Evolutionary conservation across 1,140 invertebrate genomes (phyloP), one percentile per base, ranked within the genome.

Genomic region (Bombus pyrosoma): DNA sequence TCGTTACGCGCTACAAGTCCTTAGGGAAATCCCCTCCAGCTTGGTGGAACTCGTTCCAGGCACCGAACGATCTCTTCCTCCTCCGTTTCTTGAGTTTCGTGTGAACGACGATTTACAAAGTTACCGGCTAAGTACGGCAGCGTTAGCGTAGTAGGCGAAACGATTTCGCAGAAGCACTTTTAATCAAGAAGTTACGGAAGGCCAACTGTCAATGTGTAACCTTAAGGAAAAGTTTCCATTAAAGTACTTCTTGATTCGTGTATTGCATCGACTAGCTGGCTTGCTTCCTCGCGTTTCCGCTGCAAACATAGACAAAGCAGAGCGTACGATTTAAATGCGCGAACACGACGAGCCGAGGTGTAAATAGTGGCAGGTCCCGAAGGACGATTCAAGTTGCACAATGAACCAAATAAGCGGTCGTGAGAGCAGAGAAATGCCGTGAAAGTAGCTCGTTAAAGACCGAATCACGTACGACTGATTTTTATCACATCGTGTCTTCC

Each of bases 391-490:
- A 8, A 66, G 59, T 82, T 57, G 47, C 57, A 66, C 41, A 75
- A 34, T 43, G 47, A 39, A 12, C 37, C 32, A 41, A 32, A 39
- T 34, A 62, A 62, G 66, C 43, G 28, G 47, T 2, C 34, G 66
- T 6, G 69, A 41, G 68, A 73, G 57, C 57, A 25, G 37, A 77
- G 39, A 72, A 79, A 68, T n/a, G 68, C n/a, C 77, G 62, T 71
- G 59, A 87, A 81, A 87, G 62, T 82, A 79, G 64, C 86, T 85
- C 74, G 64, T 88, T 88, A 88, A 80, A 79, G 57, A 18, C 80
- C 39, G 39, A 62, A 84, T 86, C 76, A 87, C 76, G 85, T 53
- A 53, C 64, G 28, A 47, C n/a, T 43, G 75, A 86, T 83, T 88
- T 86, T 82, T 88, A 85, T 89, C 74, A 47, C 47, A 73, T 53